Percentiles rank a stretch among this genome's conserved stretches.
Evolutionary conservation across 2,888 invertebrate species (phyloP).

Genomic region (Epinotia demarniana): DNA sequence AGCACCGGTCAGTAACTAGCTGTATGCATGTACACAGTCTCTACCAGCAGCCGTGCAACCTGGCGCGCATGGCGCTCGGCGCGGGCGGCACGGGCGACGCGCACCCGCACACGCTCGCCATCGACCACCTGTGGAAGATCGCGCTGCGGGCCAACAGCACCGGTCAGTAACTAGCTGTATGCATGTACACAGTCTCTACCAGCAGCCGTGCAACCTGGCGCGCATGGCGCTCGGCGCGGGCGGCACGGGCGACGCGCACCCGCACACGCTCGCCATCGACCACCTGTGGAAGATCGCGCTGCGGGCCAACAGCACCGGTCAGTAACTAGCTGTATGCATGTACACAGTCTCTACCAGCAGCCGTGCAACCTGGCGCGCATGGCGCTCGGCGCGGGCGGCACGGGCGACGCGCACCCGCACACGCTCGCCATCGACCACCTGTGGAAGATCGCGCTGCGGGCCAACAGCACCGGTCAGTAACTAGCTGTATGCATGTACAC

Average conservation of each 20-base stretch:
- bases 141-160: too few relatives aligned
- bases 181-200: too few relatives aligned
- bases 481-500: conserved; percentile 61
- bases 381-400: conserved; percentile 84
- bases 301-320: too few relatives aligned
- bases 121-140: conserved; percentile 84
- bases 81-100: conserved; percentile 84
- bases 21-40: too few relatives aligned
- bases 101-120: conserved; percentile 88
- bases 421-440: conserved; percentile 96
- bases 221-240: conserved; percentile 49
- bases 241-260: conserved; percentile 81
- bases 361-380: too few relatives aligned
- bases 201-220: too few relatives aligned
- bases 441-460: conserved; percentile 89
- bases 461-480: conserved; percentile 69
- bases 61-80: conserved; percentile 83
- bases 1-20: too few relatives aligned
- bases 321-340: too few relatives aligned
- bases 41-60: too few relatives aligned
- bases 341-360: too few relatives aligned
- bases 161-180: too few relatives aligned
- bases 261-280: conserved; percentile 92
- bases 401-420: conserved; percentile 77
- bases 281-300: conserved; percentile 97